Evolutionary conservation across 2,888 invertebrate species (phyloP).

Genomic region (Agriopis aurantiaria): DNA sequence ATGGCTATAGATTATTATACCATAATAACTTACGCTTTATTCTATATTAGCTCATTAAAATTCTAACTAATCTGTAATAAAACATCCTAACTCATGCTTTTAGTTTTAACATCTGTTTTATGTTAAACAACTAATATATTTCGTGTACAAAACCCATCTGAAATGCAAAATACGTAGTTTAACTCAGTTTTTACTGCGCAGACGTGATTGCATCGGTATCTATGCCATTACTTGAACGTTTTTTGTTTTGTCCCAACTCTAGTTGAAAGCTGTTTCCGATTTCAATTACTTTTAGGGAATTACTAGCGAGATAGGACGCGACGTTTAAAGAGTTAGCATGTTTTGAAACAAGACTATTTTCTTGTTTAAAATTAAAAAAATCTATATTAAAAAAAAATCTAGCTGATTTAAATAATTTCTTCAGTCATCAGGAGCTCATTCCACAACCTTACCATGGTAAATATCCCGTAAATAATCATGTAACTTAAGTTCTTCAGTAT

Average conservation of each 20-base stretch:
- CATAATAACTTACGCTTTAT: too few species aligned
- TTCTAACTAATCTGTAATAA: too few species aligned
- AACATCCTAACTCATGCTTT: not conserved
- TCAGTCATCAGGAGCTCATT: too few species aligned
- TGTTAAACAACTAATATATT: not conserved
- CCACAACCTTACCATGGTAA: too few species aligned
- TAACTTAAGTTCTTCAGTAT: too few species aligned
- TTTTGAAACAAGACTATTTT: not conserved
- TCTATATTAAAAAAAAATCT: not conserved
- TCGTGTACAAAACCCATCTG: conserved; percentile 1
- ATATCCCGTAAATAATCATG: too few species aligned
- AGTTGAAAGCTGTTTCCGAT: conserved; percentile 41
- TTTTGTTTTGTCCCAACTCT: conserved; percentile 32
- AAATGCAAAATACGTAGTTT: conserved; percentile 28
- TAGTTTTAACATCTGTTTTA: not conserved
- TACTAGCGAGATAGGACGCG: not conserved
- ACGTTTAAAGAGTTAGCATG: not conserved
- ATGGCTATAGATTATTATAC: too few species aligned
- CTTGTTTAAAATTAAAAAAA: not conserved
- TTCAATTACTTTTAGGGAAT: conserved; percentile 44
- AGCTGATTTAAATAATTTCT: too few species aligned
- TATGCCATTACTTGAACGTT: conserved; percentile 13
- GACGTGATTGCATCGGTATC: conserved; percentile 27
- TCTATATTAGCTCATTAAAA: too few species aligned
- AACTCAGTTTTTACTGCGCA: conserved; percentile 32